Conservation (phyloP, 1,140 invertebrate species). For the Drosophila bocki region DNA sequence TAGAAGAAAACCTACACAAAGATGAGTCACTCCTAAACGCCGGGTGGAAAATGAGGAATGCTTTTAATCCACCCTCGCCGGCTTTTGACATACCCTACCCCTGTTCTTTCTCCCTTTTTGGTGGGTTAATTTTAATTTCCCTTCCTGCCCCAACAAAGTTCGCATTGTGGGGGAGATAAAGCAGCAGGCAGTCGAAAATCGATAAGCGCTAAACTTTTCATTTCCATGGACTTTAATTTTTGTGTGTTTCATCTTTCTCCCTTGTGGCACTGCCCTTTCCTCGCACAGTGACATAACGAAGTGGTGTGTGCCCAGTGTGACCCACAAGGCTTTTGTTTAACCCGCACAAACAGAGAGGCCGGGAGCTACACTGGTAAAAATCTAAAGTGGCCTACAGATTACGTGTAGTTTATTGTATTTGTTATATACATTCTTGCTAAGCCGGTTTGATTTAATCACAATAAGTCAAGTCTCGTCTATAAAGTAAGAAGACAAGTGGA, state of each 20-base stretch:
- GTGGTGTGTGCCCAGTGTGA: constrained; percentile 58
- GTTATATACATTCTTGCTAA: no score
- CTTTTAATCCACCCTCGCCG: constrained; percentile 33
- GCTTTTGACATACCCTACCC: constrained; percentile 11
- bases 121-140: constrained; percentile 16
- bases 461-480: no score
- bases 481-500: no score
- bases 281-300: constrained; percentile 62
- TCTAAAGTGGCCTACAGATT: neutral
- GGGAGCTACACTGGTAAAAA: neutral
- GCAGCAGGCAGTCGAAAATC: constrained; percentile 57
- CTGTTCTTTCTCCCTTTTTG: neutral
- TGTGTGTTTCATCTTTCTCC: constrained; percentile 32
- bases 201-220: constrained; percentile 63
- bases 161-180: constrained; percentile 42
- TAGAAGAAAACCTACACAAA: constrained; percentile 8
- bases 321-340: constrained; percentile 56
- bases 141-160: constrained; percentile 70
- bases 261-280: neutral
- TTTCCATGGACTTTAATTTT: constrained; percentile 65
- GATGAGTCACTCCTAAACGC: constrained; percentile 42
- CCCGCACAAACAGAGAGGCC: constrained; percentile 20
- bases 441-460: neutral
- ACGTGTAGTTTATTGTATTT: no score
- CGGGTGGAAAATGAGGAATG: neutral